A percentile compares a stretch with the other conserved stretches of the same genome.
Conservation (phyloP, 2,113 vertebrate genomes). For the Tenrec ecaudatus region DNA sequence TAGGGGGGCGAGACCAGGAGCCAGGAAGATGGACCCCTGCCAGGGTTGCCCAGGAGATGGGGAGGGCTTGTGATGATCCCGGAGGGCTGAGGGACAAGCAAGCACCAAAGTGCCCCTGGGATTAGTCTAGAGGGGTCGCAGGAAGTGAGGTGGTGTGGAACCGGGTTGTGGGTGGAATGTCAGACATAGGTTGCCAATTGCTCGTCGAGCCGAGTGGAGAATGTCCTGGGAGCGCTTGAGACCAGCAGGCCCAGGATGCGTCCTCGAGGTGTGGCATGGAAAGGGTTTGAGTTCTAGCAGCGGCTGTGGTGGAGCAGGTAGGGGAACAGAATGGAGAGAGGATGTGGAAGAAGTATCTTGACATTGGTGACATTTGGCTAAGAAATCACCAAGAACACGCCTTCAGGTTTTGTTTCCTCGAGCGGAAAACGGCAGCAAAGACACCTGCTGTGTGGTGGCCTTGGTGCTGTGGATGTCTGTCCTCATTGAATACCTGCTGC, state of each 20-base stretch:
- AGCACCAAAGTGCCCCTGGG: not conserved
- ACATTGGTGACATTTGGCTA: conserved; percentile 46
- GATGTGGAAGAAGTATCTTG: conserved; percentile 21
- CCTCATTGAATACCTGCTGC: too few relatives aligned
- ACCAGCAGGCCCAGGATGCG: not conserved
- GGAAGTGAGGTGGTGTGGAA: not conserved
- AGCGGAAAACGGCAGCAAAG: conserved; percentile 14
- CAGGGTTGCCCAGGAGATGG: not conserved
- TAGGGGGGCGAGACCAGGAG: not conserved
- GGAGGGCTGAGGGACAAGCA: not conserved
- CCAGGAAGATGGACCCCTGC: not conserved
- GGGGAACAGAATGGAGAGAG: not conserved
- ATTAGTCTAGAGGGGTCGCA: not conserved
- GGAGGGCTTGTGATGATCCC: not conserved
- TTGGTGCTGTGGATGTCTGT: too few relatives aligned
- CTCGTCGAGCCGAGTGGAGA: not conserved
- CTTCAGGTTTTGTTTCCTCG: conserved; percentile 26
- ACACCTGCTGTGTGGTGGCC: not conserved
- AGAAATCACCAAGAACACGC: conserved; percentile 17
- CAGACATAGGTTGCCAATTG: not conserved
- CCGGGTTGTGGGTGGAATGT: not conserved
- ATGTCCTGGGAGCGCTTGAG: not conserved
- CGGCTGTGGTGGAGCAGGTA: conserved; percentile 7
- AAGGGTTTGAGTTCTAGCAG: not conserved
- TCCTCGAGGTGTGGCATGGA: conserved; percentile 38